Conservation (phyloP, 2,113 vertebrate genomes). For the Donacobius atricapilla region DNA sequence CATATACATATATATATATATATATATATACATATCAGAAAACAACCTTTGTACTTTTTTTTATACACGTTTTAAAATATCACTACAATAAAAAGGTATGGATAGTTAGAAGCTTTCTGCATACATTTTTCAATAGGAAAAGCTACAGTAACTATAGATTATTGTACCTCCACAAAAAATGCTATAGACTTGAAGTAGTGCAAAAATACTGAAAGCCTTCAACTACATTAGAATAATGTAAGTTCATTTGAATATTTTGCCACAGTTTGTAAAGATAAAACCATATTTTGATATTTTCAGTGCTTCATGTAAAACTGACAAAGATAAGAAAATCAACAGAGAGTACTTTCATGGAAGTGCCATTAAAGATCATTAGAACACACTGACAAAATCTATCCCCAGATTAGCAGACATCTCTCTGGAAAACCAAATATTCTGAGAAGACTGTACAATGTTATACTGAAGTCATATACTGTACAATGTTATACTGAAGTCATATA, state of each 20-base stretch:
- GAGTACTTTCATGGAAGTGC: background rate
- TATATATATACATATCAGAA: background rate
- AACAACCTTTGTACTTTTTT: background rate
- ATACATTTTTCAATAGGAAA: background rate
- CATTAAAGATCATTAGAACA: background rate
- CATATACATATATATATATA: background rate
- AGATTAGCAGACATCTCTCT: background rate
- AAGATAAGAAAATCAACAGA: background rate
- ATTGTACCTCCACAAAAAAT: background rate
- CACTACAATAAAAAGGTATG: background rate
- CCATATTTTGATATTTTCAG: background rate
- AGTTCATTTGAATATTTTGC: background rate
- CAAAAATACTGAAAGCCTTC: background rate
- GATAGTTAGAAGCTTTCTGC: background rate
- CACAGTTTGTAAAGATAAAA: background rate
- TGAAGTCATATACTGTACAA: background rate
- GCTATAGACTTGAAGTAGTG: background rate
- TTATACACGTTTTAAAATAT: background rate
- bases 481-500: background rate
- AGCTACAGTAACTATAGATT: background rate
- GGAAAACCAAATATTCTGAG: background rate
- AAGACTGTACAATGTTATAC: background rate
- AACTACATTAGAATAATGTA: background rate
- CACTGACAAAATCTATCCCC: background rate
- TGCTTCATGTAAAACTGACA: background rate